phyloP scores from a whole-genome alignment of 2,888 invertebrate species.

The Octonoba sinensis region DNA sequence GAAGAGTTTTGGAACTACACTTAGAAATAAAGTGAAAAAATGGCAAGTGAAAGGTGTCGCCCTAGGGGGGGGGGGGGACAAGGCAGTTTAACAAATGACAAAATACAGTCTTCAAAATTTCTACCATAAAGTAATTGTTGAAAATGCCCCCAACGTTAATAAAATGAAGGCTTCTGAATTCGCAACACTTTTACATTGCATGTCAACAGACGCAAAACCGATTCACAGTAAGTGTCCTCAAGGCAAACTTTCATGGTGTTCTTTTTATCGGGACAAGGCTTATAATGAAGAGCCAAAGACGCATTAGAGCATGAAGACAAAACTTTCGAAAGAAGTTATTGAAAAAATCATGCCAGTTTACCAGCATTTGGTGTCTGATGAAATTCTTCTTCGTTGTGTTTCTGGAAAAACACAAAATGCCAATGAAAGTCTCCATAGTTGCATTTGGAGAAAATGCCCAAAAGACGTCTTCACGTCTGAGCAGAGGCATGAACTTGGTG shows the following conservation, averaged over 20 bases:
- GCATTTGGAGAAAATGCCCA: conserved; percentile 19
- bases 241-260: conserved; percentile 12
- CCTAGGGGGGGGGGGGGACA: conserved; percentile 15
- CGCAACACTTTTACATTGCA: conserved; percentile 7
- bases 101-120: neutral
- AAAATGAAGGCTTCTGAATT: neutral
- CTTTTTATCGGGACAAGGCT: neutral
- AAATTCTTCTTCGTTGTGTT: conserved; percentile 1
- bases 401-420: conserved; percentile 10
- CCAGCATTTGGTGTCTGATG: neutral
- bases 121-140: neutral
- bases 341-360: conserved; percentile 8
- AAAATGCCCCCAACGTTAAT: neutral
- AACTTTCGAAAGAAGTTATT: neutral
- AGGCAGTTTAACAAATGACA: conserved; percentile 12
- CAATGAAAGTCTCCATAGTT: conserved; percentile 14
- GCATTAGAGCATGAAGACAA: neutral
- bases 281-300: neutral
- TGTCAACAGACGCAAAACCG: conserved; percentile 13
- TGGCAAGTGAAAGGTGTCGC: conserved; percentile 12
- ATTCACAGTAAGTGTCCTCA: conserved; percentile 6
- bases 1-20: conserved; percentile 27
- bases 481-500: too few relatives aligned
- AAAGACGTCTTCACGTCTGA: neutral
- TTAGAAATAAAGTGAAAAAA: conserved; percentile 15